A percentile compares a stretch with the other conserved stretches of the same genome.
phyloP scores from a whole-genome alignment of 2,113 vertebrate species.

The Chitala chitala region DNA sequence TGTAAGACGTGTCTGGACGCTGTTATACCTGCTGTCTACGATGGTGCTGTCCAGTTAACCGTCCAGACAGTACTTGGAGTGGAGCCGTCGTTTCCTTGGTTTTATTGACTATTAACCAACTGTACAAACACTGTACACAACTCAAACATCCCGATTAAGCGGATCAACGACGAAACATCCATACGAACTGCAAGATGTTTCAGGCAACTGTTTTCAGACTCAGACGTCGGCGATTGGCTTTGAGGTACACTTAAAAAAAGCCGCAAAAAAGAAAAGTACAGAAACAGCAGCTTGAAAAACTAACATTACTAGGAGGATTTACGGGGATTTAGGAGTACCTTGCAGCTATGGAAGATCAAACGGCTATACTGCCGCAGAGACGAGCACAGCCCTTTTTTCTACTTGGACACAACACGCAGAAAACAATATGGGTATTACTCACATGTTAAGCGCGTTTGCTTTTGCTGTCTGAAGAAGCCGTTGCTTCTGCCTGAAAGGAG shows the following conservation, averaged over 20 bases:
- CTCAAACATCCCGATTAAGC: neutral
- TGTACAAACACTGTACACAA: neutral
- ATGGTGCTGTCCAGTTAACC: too few relatives aligned
- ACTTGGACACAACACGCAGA: neutral
- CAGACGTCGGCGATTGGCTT: neutral
- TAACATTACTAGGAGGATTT: constrained; percentile 9
- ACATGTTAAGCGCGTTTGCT: neutral
- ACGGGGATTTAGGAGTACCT: neutral
- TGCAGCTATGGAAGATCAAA: constrained; percentile 10
- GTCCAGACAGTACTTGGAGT: too few relatives aligned
- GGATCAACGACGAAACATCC: too few relatives aligned
- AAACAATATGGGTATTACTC: neutral
- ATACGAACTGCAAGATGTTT: neutral
- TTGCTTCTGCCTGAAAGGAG: neutral
- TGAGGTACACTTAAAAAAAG: neutral
- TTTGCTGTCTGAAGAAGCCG: neutral
- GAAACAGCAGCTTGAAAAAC: neutral
- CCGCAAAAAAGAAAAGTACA: neutral
- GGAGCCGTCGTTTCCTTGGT: neutral
- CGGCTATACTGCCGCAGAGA: too few relatives aligned
- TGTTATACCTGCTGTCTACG: too few relatives aligned
- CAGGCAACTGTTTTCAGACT: neutral
- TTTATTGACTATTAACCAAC: neutral
- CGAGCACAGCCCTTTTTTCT: neutral
- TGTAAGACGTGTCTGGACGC: too few relatives aligned